phyloP scores from a whole-genome alignment of 2,113 vertebrate genomes.

The Cygnus atratus region DNA sequence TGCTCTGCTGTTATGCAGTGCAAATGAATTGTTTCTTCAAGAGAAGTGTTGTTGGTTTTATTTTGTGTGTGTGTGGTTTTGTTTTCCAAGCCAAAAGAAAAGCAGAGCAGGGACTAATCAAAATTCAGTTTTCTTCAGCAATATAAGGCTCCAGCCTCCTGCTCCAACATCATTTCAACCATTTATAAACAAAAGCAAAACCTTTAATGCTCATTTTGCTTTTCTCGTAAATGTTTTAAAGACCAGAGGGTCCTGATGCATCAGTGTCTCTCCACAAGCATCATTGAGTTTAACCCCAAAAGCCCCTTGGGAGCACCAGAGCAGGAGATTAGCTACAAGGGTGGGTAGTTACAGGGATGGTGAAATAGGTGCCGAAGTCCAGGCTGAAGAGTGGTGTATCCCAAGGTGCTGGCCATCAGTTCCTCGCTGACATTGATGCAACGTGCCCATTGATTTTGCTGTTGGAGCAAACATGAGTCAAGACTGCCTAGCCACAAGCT shows the following conservation, averaged over 20 bases:
- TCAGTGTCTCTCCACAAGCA: neutral
- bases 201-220: neutral
- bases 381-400: too few species aligned
- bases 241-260: neutral
- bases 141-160: neutral
- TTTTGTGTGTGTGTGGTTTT: neutral
- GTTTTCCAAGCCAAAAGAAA: neutral
- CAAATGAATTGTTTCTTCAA: neutral
- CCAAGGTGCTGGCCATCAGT: fast-evolving
- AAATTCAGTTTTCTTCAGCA: neutral
- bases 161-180: neutral
- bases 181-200: neutral
- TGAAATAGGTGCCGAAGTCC: neutral
- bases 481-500: neutral
- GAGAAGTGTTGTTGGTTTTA: neutral
- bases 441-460: neutral
- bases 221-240: neutral
- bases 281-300: neutral
- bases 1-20: neutral
- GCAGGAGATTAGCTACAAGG: neutral
- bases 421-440: neutral
- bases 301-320: neutral
- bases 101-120: neutral
- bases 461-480: neutral
- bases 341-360: too few species aligned